phyloP scores from a whole-genome alignment of 2,888 invertebrate species.

The Epistrophe grossulariae region DNA sequence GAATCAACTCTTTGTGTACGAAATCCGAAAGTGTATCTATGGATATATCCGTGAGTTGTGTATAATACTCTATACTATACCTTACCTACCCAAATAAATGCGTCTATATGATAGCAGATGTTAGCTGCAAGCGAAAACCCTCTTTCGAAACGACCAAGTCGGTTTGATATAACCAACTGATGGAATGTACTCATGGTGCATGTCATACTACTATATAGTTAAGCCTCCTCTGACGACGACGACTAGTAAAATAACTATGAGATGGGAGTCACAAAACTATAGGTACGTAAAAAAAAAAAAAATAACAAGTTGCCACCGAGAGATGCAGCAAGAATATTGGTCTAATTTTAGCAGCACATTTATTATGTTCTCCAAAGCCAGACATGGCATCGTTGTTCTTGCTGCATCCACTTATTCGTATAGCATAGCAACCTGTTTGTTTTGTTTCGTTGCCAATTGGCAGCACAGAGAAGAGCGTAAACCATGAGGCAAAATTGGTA shows the following conservation, averaged over 20 bases:
- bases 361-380: conserved; percentile 66
- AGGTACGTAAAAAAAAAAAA: not conserved
- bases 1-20: conserved; percentile 56
- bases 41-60: conserved; percentile 26
- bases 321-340: conserved; percentile 59
- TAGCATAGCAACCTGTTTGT: conserved; percentile 71
- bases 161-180: conserved; percentile 36
- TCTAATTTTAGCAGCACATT: conserved; percentile 69
- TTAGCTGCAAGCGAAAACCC: conserved; percentile 37
- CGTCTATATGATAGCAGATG: conserved; percentile 16
- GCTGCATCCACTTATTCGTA: conserved; percentile 66
- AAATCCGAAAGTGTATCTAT: conserved; percentile 67
- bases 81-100: conserved; percentile 4
- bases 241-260: conserved; percentile 22
- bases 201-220: conserved; percentile 52
- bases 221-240: conserved; percentile 1
- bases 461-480: conserved; percentile 12
- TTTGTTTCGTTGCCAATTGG: conserved; percentile 56
- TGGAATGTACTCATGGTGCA: not conserved
- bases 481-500: conserved; percentile 65
- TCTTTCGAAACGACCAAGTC: conserved; percentile 37
- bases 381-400: conserved; percentile 44
- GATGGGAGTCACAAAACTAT: conserved; percentile 2
- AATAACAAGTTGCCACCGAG: conserved; percentile 12
- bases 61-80: not conserved